Conservation (phyloP, 2,113 vertebrate genomes). For the Plectropomus leopardus region DNA sequence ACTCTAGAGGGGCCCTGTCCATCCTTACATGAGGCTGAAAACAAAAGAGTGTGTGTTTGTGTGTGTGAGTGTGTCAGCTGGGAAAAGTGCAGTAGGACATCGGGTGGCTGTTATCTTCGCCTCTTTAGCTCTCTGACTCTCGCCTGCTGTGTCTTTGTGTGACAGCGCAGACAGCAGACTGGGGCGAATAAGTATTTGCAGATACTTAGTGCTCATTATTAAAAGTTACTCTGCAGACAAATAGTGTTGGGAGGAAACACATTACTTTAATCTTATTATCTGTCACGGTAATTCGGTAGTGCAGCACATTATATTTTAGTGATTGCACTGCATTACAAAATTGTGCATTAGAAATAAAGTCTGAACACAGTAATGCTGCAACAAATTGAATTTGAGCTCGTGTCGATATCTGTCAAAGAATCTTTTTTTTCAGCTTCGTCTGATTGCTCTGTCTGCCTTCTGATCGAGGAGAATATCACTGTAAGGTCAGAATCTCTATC, state of each 20-base stretch:
- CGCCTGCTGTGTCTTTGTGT: constrained; percentile 68
- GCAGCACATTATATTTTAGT: neutral
- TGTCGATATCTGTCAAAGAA: neutral
- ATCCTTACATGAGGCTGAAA: constrained; percentile 61
- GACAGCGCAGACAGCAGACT: constrained; percentile 30
- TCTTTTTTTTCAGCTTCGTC: neutral
- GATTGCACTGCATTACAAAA: neutral
- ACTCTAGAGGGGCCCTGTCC: constrained; percentile 69
- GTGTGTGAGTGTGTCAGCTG: constrained; percentile 38
- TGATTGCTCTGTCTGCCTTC: neutral
- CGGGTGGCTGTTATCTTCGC: constrained; percentile 53
- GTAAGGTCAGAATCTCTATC: constrained; percentile 31
- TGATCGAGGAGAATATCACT: constrained; percentile 6
- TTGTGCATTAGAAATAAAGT: neutral
- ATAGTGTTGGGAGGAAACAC: neutral
- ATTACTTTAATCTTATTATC: neutral
- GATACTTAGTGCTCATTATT: neutral
- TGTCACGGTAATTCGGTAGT: neutral
- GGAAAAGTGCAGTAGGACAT: constrained; percentile 62
- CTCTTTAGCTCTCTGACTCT: constrained; percentile 52
- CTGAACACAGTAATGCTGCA: neutral
- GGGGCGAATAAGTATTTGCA: constrained; percentile 9
- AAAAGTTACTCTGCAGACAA: neutral
- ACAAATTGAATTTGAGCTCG: constrained; percentile 20
- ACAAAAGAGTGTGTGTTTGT: constrained; percentile 65